Evolutionary conservation across 2,797 vertebrate genomes (phyloP).

Genomic region (Gymnothorax reevesii): DNA sequence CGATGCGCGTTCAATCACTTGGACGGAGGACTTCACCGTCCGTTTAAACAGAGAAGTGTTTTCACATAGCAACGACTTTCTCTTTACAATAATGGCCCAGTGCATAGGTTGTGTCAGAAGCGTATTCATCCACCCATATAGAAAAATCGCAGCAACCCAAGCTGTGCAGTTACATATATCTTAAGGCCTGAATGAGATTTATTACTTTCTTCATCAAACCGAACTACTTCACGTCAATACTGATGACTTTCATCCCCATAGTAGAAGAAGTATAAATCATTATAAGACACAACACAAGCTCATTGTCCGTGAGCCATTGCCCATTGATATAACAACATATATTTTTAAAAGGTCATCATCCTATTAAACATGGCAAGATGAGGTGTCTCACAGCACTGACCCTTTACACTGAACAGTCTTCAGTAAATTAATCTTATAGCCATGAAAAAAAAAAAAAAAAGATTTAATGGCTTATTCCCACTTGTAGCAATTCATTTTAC

Average conservation of each 20-base stretch:
- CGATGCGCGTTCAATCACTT: neutral
- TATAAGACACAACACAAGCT: conserved; percentile 60
- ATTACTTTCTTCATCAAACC: conserved; percentile 28
- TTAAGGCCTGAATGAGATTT: conserved; percentile 30
- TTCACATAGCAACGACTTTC: neutral
- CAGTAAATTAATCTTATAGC: conserved; percentile 66
- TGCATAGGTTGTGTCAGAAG: neutral
- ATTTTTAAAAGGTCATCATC: conserved; percentile 68
- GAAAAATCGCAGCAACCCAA: neutral
- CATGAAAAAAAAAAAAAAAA: conserved; percentile 62
- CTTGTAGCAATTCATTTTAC: conserved; percentile 73
- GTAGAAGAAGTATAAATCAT: conserved; percentile 73
- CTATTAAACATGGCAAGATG: conserved; percentile 54
- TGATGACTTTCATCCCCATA: conserved; percentile 22
- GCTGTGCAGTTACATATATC: conserved; percentile 21
- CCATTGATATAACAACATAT: conserved; percentile 61
- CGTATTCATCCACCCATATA: neutral
- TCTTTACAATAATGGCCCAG: neutral
- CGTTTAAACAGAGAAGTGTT: neutral
- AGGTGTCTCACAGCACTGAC: conserved; percentile 47
- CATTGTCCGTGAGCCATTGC: conserved; percentile 53
- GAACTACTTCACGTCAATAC: conserved; percentile 33
- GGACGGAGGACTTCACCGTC: neutral
- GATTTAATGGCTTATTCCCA: conserved; percentile 62
- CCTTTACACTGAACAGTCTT: conserved; percentile 63